A percentile compares a stretch with the other conserved stretches of the same genome.
These are phyloP conservation scores for Halocaridina rubra DNA, from an alignment of 2,888 invertebrate species.

Conservation along the genomic window DNA sequence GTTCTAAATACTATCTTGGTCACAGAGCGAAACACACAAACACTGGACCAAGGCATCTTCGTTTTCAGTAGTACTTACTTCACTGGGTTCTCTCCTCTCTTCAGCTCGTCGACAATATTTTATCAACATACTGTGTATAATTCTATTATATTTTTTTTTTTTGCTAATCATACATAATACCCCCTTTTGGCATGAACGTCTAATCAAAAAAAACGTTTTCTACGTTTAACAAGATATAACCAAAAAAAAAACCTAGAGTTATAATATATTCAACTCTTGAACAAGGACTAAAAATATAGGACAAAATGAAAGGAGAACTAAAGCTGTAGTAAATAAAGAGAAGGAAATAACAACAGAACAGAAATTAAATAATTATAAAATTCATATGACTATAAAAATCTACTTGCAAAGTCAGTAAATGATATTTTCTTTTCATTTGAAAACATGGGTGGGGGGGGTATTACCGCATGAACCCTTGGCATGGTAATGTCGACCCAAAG, in stretches of 20 bases:
- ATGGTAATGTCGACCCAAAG: conserved; percentile 31
- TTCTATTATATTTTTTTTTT: neutral
- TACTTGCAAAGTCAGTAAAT: neutral
- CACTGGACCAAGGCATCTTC: conserved; percentile 10
- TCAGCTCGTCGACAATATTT: neutral
- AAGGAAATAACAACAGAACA: no score
- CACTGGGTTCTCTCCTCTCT: neutral
- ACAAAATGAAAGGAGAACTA: no score
- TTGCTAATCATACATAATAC: conserved; percentile 9
- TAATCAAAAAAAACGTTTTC: no score
- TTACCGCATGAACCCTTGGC: conserved; percentile 35
- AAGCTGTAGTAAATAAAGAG: no score
- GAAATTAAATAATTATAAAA: no score
- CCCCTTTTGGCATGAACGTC: neutral
- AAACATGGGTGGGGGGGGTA: neutral
- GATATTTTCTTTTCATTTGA: no score
- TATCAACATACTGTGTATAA: neutral
- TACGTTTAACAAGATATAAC: no score
- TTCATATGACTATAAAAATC: no score
- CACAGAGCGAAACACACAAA: conserved; percentile 4
- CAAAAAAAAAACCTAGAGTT: no score
- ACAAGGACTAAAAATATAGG: no score
- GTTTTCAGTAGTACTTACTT: neutral
- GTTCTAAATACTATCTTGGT: conserved; percentile 19
- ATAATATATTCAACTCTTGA: no score